Base-by-base conservation (phyloP, 2,888 invertebrate species). In the Lycophotia porphyrea region DNA sequence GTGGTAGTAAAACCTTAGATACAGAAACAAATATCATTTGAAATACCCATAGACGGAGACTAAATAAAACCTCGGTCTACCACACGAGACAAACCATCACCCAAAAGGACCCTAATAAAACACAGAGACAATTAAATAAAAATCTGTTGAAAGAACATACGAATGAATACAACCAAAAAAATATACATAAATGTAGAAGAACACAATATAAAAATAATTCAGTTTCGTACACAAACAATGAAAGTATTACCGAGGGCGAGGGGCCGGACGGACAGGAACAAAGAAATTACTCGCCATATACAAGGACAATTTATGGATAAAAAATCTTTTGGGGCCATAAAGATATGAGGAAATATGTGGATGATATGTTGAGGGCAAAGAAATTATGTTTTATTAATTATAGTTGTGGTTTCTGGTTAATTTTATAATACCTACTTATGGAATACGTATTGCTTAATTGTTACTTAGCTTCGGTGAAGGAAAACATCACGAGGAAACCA, bases 151-250 rank as follows among this genome's bases (percentile, higher is more conserved):
- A 84, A 82, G 77, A 77, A 68, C 63, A 39, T 18, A 63, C 76
- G 73, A 76, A 85, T 80, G 81, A 76, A 36, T 70, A 69, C 52
- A 71, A 65, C 49, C 72, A 74, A 85, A 80, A 80, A 80, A 79
- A 64, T n/a, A 61, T 42, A 74, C 44, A 74, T 61, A 60, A 73
- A 71, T 63, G 39, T 84, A 85, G 79, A 80, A 86, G 76, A 81
- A 82, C 82, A 89, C 85, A 89, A 87, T 87, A 86, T 86, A 85
- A 87, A 89, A 88, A 91, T 92, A 92, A 92, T 92, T 93, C 90
- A 90, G 90, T 89, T 90, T 88, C 88, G 89, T 91, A 90, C 87
- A 85, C 90, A 90, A 89, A 91, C 90, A 90, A 91, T 90, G 89
- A 87, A 88, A 85, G 88, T 82, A 86, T 86, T 86, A 86, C 88